A percentile compares a stretch with the other conserved stretches of the same genome.
These are phyloP conservation scores for Spizaetus ornatus DNA, from an alignment of 2,113 vertebrate genomes.

Conservation along the genomic window DNA sequence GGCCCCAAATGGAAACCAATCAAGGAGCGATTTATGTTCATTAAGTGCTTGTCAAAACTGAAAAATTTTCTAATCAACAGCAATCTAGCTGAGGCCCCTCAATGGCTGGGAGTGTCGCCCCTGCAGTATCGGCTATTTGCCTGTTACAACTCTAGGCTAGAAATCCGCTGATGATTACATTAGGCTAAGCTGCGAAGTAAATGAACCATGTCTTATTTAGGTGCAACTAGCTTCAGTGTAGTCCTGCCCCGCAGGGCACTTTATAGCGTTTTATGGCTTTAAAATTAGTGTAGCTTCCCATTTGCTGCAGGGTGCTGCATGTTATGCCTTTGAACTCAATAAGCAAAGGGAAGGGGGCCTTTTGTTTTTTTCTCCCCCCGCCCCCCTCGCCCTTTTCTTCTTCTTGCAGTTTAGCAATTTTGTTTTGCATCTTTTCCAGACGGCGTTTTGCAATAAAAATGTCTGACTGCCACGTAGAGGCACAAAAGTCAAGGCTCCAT, in stretches of 20 bases:
- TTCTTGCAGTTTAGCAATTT: slow-evolving; percentile 72
- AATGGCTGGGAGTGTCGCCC: slow-evolving; percentile 78
- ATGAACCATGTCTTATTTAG: slow-evolving; percentile 88
- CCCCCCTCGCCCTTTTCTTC: neutral
- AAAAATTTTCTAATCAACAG: slow-evolving; percentile 86
- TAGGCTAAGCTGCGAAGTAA: slow-evolving; percentile 86
- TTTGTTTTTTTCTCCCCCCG: slow-evolving; percentile 29
- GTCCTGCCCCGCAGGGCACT: slow-evolving; percentile 82
- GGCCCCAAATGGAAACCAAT: slow-evolving; percentile 78
- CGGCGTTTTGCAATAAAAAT: slow-evolving; percentile 76
- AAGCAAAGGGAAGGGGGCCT: slow-evolving; percentile 81
- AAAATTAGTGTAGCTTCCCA: slow-evolving; percentile 85
- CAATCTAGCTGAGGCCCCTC: slow-evolving; percentile 72
- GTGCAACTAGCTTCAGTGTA: slow-evolving; percentile 79
- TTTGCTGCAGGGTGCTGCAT: slow-evolving; percentile 79
- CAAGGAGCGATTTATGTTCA: slow-evolving; percentile 83
- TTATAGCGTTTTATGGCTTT: slow-evolving; percentile 84
- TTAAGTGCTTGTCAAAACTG: slow-evolving; percentile 87
- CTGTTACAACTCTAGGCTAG: slow-evolving; percentile 83
- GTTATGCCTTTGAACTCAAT: slow-evolving; percentile 86
- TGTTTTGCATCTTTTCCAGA: slow-evolving; percentile 86
- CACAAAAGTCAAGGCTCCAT: slow-evolving; percentile 50
- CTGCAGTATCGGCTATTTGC: slow-evolving; percentile 68
- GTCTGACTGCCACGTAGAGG: slow-evolving; percentile 67
- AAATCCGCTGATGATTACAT: slow-evolving; percentile 83